phyloP scores from a whole-genome alignment of 2,888 invertebrate genomes.

The Rotaria sp. region DNA sequence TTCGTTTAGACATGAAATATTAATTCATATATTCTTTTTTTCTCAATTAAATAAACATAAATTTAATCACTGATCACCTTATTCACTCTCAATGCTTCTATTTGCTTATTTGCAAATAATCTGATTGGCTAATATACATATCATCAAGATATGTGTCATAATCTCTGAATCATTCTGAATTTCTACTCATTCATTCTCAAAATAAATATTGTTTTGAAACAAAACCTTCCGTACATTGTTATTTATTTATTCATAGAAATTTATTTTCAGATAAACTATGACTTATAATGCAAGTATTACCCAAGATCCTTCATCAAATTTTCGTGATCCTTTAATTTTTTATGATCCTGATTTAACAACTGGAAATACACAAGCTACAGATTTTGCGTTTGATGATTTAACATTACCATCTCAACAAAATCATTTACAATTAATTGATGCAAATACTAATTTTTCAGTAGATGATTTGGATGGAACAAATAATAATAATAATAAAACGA shows the following conservation, averaged over 20 bases:
- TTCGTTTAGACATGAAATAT: no score
- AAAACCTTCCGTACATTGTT: neutral
- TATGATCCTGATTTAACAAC: slow-evolving; percentile 13
- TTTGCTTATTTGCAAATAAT: neutral
- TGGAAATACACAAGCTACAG: slow-evolving; percentile 26
- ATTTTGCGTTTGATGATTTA: slow-evolving; percentile 27
- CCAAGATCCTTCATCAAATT: neutral
- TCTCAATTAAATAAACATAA: no score
- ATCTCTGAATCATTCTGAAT: neutral
- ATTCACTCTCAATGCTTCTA: no score
- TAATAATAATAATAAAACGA: slow-evolving; percentile 60
- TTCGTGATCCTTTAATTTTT: slow-evolving; percentile 13
- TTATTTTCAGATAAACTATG: neutral
- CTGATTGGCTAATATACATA: neutral
- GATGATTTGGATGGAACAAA: neutral
- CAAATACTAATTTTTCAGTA: neutral
- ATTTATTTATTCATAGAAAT: neutral
- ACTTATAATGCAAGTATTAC: neutral
- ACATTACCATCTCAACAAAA: slow-evolving; percentile 17
- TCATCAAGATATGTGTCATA: neutral
- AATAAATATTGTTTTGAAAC: neutral
- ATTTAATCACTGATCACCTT: no score
- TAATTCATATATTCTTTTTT: no score
- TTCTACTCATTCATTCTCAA: neutral
- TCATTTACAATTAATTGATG: neutral